Evolutionary conservation across 92 coral and sea anemone species (phyloP).

Genomic region (Palythoa heliodiscus): DNA sequence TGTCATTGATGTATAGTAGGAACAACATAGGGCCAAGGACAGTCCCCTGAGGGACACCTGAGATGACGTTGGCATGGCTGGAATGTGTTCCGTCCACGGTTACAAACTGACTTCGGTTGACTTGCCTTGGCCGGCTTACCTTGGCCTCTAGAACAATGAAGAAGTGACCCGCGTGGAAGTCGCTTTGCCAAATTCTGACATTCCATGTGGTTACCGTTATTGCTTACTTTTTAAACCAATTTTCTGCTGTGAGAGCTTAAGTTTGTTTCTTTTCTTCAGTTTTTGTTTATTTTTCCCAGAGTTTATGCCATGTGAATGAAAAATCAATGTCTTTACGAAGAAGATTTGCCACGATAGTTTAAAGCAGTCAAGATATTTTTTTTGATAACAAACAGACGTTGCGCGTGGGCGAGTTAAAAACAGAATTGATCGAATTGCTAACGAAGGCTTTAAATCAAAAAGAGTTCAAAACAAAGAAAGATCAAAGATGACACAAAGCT

Average conservation of each 20-base stretch:
- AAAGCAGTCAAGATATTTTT: neutral
- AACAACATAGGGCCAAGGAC: too few relatives aligned
- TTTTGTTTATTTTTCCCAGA: neutral
- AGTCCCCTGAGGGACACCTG: too few relatives aligned
- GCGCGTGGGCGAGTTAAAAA: constrained; percentile 10
- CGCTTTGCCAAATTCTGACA: constrained; percentile 2
- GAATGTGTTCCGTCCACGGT: too few relatives aligned
- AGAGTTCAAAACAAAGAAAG: neutral
- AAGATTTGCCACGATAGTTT: neutral
- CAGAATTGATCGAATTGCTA: neutral
- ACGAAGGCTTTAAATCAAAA: neutral
- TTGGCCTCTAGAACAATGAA: constrained; percentile 26
- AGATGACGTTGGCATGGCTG: too few relatives aligned
- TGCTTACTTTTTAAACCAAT: neutral
- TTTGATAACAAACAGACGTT: constrained; percentile 6
- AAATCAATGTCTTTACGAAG: neutral
- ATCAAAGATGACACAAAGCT: neutral
- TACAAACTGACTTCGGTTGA: too few relatives aligned
- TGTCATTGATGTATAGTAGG: too few relatives aligned
- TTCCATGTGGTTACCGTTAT: neutral
- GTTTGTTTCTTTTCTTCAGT: neutral
- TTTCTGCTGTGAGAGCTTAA: neutral
- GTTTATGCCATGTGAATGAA: neutral
- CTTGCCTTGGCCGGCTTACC: neutral
- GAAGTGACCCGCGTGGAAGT: neutral